phyloP scores from a whole-genome alignment of 2,888 invertebrate species.

The Drosophila tripunctata region DNA sequence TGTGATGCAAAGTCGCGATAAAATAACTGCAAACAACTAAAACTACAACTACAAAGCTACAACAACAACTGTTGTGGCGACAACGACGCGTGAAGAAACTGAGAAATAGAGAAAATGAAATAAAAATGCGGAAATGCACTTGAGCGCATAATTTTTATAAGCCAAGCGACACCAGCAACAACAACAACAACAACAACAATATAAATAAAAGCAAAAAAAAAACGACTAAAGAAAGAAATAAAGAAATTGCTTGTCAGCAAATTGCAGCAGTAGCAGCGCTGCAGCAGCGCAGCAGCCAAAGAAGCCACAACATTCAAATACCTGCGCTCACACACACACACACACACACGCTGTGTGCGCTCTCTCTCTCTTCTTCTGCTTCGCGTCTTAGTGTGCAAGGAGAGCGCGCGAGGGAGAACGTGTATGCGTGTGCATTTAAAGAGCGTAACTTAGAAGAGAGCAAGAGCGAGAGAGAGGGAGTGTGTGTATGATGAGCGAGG shows the following conservation, averaged over 20 bases:
- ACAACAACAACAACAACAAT: constrained; percentile 27
- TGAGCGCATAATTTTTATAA: constrained; percentile 76
- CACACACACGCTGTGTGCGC: constrained; percentile 13
- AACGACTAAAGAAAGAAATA: constrained; percentile 16
- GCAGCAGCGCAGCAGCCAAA: constrained; percentile 26
- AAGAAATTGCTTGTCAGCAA: constrained; percentile 64
- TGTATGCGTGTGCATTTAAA: constrained; percentile 6
- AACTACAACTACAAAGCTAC: constrained; percentile 18
- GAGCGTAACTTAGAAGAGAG: neutral
- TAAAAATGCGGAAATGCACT: constrained; percentile 74
- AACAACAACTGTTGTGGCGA: constrained; percentile 30
- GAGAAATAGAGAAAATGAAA: constrained; percentile 33
- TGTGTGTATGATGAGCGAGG: constrained; percentile 43
- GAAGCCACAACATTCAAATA: constrained; percentile 50
- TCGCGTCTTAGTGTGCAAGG: too few relatives aligned
- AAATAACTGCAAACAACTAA: constrained; percentile 33
- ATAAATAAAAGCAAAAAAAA: constrained; percentile 26
- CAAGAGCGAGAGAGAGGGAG: constrained; percentile 2
- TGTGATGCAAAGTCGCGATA: constrained; percentile 60
- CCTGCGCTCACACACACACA: constrained; percentile 1
- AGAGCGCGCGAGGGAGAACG: too few relatives aligned
- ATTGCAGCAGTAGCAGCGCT: constrained; percentile 38
- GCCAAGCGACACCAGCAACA: constrained; percentile 53
- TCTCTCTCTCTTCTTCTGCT: constrained; percentile 21
- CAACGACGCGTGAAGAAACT: constrained; percentile 57